A percentile compares a stretch with the other conserved stretches of the same genome.
Conservation (phyloP, 2,888 invertebrate genomes). For the Imbricaverruca yamaguchii region DNA sequence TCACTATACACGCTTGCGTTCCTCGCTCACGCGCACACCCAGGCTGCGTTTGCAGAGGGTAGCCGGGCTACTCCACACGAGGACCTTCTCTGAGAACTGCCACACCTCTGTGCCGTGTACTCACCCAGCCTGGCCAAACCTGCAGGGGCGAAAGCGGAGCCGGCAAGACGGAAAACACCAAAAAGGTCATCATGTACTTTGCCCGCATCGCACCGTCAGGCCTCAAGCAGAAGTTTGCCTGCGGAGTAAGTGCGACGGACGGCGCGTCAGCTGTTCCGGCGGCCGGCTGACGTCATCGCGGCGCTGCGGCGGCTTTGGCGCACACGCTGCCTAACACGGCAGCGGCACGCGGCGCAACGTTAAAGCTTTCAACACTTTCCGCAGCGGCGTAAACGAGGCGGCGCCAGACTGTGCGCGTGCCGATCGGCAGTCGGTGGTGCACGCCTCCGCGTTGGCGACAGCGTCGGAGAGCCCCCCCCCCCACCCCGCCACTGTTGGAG, state of each 20-base stretch:
- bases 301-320: background rate
- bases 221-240: constrained; percentile 34
- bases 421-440: too few species aligned
- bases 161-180: constrained; percentile 53
- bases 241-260: constrained; percentile 34
- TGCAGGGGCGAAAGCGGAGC: constrained; percentile 53
- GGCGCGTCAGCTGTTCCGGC: background rate
- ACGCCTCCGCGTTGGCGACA: too few species aligned
- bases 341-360: background rate
- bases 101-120: too few species aligned
- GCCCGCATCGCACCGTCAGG: constrained; percentile 36
- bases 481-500: background rate
- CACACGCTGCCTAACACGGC: background rate
- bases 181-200: constrained; percentile 46
- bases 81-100: too few species aligned
- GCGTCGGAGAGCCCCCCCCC: background rate
- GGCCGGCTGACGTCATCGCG: background rate
- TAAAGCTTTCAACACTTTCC: too few species aligned
- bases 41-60: too few species aligned
- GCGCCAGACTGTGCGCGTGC: too few species aligned
- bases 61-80: too few species aligned
- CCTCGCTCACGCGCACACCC: too few species aligned
- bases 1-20: too few species aligned
- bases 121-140: background rate
- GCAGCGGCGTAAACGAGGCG: too few species aligned